These are phyloP conservation scores for Miichthys miiuy DNA, from an alignment of 2,797 vertebrate genomes.

Conservation along the genomic window DNA sequence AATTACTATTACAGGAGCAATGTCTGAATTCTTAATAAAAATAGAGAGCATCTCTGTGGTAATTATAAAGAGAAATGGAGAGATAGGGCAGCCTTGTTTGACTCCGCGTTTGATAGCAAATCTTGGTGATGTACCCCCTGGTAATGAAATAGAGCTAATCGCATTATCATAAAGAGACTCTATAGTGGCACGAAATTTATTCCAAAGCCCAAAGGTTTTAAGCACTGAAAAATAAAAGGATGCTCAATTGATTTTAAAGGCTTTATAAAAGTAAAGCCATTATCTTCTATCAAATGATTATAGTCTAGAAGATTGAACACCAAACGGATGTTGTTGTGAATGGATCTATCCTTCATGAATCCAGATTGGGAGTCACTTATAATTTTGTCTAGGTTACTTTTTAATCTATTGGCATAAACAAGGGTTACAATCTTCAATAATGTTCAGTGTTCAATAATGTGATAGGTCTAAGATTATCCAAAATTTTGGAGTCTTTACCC, in stretches of 20 bases:
- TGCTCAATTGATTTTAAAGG: neutral
- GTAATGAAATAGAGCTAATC: neutral
- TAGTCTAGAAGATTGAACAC: neutral
- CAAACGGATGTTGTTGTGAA: neutral
- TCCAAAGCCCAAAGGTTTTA: neutral
- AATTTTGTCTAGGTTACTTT: neutral
- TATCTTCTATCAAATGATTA: neutral
- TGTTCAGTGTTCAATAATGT: neutral
- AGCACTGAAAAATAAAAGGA: neutral
- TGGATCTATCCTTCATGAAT: conserved; percentile 19
- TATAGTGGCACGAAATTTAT: neutral
- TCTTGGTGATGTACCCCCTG: neutral
- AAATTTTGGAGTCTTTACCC: neutral
- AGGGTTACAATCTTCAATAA: neutral
- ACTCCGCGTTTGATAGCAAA: neutral
- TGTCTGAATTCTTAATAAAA: neutral
- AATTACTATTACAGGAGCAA: no score
- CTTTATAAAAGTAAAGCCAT: neutral
- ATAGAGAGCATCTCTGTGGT: neutral
- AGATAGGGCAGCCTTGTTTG: neutral
- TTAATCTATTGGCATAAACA: conserved; percentile 16
- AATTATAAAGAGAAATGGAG: neutral
- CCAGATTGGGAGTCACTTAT: conserved; percentile 28
- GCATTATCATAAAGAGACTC: neutral
- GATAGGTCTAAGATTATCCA: neutral